Evolutionary conservation across 2,888 invertebrate genomes (phyloP), one percentile per base, ranked within the genome.

Genomic region (Diploptera punctata): DNA sequence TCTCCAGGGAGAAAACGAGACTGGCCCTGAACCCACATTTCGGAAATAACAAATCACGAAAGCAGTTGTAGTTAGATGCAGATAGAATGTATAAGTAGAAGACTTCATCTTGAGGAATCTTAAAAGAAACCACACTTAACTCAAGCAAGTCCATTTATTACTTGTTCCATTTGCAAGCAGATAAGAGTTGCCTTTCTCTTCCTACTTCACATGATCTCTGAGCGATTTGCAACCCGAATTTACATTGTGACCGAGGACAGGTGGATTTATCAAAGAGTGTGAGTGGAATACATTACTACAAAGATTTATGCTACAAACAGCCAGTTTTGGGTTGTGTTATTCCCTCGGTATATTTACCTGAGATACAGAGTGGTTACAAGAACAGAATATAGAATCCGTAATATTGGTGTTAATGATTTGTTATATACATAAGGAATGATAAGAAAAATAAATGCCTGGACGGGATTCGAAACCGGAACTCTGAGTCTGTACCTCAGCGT

Each of bases 201-300:
- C 31, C 29, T 33, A 5, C 7, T 29, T 29, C 16, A 57, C 57
- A 29, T n/a, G 57, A 57, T 29, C 57, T 57, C 29, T 57, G 57
- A 57, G 31, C 57, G 29, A 31, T 57, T 57, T 57, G 31, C 29
- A 5, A 31, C 31, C 29, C n/a, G 57, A n/a, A 5, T 57, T 57
- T 31, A 57, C 57, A 29, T 0, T 57, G 57, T 57, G 29, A 18
- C 3, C 26, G 57, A 57, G 57, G 57, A 57, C 57, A 31, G 57
- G 57, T 57, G 57, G 57, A 57, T 57, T 57, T 57, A 29, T 57
- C 57, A 57, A 33, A 57, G 57, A 29, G 16, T 57, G 57, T 57
- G 57, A 31, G 18, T 57, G 10, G 57, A 57, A 57, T 57, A 57
- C 16, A 31, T 57, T 57, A 29, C n/a, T n/a, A n/a, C n/a, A n/a